Conservation (phyloP, 2,113 vertebrate species). For the Pedetes capensis region DNA sequence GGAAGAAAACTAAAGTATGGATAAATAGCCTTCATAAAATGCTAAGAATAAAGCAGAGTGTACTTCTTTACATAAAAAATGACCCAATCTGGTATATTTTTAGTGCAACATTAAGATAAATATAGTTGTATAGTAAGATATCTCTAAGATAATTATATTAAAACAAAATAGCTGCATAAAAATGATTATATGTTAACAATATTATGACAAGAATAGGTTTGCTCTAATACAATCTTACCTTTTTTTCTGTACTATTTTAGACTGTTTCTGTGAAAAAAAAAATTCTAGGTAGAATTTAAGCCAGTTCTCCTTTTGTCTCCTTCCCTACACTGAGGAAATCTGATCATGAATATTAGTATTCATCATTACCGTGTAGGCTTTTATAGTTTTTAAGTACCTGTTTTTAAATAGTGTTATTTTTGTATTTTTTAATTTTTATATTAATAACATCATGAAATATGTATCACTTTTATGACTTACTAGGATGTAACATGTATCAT, state of each 20-base stretch:
- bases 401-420: not conserved
- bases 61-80: not conserved
- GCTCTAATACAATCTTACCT: not conserved
- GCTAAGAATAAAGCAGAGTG: not conserved
- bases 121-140: not conserved
- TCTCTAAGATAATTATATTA: not conserved
- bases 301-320: not conserved
- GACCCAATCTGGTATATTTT: not conserved
- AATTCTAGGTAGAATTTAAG: too few relatives aligned
- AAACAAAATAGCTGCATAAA: not conserved
- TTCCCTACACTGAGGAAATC: not conserved
- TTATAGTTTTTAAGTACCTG: not conserved
- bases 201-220: not conserved
- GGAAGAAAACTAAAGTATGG: not conserved
- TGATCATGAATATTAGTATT: not conserved
- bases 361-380: not conserved
- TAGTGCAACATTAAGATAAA: not conserved
- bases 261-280: not conserved
- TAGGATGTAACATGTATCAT: not conserved
- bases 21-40: not conserved
- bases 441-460: not conserved
- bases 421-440: not conserved
- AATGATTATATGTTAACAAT: not conserved
- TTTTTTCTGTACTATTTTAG: not conserved
- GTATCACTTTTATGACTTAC: not conserved